Conservation (phyloP, 2,888 invertebrate genomes). For the Cephalotes varians region DNA sequence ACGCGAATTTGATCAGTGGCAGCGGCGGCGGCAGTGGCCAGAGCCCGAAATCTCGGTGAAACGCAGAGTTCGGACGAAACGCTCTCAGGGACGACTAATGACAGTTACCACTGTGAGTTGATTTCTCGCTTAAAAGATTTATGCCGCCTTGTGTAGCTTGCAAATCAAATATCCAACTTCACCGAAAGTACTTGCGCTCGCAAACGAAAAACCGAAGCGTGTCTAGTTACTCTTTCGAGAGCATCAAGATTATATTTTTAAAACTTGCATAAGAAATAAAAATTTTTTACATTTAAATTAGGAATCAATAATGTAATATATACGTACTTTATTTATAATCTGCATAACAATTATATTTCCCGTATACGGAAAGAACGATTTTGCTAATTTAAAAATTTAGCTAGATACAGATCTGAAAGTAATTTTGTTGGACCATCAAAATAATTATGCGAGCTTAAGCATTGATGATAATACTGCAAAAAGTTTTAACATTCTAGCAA, state of each 20-base stretch:
- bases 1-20: constrained; percentile 63
- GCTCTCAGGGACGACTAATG: constrained; percentile 42
- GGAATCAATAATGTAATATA: background rate
- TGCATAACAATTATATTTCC: too few species aligned
- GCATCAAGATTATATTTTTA: background rate
- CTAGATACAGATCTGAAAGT: too few species aligned
- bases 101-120: constrained; percentile 49
- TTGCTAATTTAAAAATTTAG: too few species aligned
- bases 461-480: too few species aligned
- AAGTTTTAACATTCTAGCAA: too few species aligned
- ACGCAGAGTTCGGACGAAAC: constrained; percentile 36
- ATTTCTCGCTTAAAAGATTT: constrained; percentile 54
- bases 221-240: constrained; percentile 10
- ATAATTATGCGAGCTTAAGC: too few species aligned
- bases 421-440: too few species aligned
- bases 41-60: constrained; percentile 59
- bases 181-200: constrained; percentile 17
- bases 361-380: too few species aligned
- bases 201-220: constrained; percentile 22
- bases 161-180: constrained; percentile 26
- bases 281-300: background rate
- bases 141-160: constrained; percentile 34
- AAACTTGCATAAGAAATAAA: background rate
- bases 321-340: background rate
- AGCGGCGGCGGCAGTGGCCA: constrained; percentile 23